Evolutionary conservation across 2,113 vertebrate species (phyloP), one percentile per base, ranked within the genome.

Genomic region (Lichenostomus cassidix): DNA sequence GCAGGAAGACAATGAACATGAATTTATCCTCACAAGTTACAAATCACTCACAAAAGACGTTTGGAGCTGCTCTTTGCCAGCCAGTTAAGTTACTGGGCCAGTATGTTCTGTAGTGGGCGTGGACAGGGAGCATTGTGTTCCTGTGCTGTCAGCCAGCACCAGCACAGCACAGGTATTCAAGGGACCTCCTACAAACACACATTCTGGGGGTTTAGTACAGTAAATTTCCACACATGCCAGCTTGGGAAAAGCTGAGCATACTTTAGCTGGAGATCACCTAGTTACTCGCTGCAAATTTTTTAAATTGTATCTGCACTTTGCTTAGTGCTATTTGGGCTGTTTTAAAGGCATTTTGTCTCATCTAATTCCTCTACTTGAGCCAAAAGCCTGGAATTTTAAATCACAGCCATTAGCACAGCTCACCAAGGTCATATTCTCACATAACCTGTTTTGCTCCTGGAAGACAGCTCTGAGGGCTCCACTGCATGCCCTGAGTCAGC

Each of bases 361-460:
- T n/a, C 56, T 78, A 4, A 84, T 93, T 89, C 87, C 76, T 77
- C 52, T 81, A 27, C 29, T 60, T 87, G 74, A 91, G 83, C 56
- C 80, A 64, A 82, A 94, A 59, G 65, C 37, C 37, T 87, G 89
- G 73, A 81, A 84, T 94, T 94, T 56, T 90, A 52, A 89, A 52
- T 78, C n/a, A 21, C 17, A 39, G 42, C 37, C 78, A 87, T 71
- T 56, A 81, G 52, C 33, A 39, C 60, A 52, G 64, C 73, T 89
- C 77, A 55, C 74, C 49, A n/a, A 84, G 92, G 87, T 83, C 55
- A 24, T 62, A 67, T 70, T 96, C 73, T 94, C 89, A 71, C 47
- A 63, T 19, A 95, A 95, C 91, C 80, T 91, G 94, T 91, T 89
- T 77, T 83, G 52, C 58, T 89, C 42, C 80, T 53, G 67, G 50